A percentile compares a stretch with the other conserved stretches of the same genome.
These are phyloP conservation scores for Eustalomyia histrio DNA, from an alignment of 2,888 invertebrate species.

Conservation along the genomic window DNA sequence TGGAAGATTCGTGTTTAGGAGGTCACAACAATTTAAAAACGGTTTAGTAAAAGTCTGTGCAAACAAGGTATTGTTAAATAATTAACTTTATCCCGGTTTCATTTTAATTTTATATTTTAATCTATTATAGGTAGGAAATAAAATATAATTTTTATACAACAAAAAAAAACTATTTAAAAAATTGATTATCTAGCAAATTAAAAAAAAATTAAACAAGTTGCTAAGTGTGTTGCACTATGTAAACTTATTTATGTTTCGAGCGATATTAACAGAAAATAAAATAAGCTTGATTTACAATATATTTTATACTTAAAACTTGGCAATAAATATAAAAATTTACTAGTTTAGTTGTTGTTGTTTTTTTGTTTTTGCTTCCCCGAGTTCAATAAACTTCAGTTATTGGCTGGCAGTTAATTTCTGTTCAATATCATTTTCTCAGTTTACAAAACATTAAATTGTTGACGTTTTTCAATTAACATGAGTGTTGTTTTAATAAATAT, in stretches of 20 bases:
- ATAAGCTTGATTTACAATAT: conserved; percentile 36
- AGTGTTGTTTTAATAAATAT: conserved; percentile 4
- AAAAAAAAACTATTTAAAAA: neutral
- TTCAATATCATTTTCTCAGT: conserved; percentile 8
- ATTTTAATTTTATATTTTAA: neutral
- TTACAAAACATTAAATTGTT: neutral
- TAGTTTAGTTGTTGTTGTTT: conserved; percentile 9
- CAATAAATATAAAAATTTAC: conserved; percentile 35
- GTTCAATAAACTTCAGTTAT: conserved; percentile 59
- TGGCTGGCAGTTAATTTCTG: conserved; percentile 33
- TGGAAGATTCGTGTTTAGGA: no score
- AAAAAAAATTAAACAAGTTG: conserved; percentile 27
- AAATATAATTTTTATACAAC: neutral
- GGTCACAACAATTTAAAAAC: no score
- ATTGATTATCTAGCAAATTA: conserved; percentile 37
- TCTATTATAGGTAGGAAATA: neutral
- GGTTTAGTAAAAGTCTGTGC: no score
- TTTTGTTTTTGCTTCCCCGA: conserved; percentile 1
- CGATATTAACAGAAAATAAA: neutral
- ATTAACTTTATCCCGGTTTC: neutral
- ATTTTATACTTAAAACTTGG: conserved; percentile 24
- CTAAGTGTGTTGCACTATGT: conserved; percentile 1
- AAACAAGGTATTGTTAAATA: no score
- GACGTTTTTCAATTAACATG: conserved; percentile 20
- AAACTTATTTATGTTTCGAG: neutral